These are phyloP conservation scores for Erpobdella octoculata DNA, from an alignment of 2,888 invertebrate species.

Conservation along the genomic window DNA sequence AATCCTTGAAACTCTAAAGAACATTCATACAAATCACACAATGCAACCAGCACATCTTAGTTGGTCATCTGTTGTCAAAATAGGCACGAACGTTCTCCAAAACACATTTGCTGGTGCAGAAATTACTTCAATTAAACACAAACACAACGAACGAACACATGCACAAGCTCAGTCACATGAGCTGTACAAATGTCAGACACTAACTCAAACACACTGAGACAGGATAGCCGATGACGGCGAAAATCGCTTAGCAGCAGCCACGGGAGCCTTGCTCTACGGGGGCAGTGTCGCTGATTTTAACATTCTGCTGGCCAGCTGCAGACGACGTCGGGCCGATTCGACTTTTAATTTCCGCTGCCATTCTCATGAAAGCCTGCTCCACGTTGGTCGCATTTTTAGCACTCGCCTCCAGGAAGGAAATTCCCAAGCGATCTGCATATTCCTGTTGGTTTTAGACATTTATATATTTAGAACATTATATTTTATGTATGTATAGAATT, in stretches of 20 bases:
- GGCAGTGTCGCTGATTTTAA: slow-evolving; percentile 83
- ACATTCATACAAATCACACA: no score
- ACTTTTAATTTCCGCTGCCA: slow-evolving; percentile 98
- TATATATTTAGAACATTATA: no score
- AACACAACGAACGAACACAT: not conserved
- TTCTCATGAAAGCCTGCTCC: slow-evolving; percentile 94
- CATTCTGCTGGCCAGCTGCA: slow-evolving; percentile 65
- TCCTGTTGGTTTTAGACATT: slow-evolving; percentile 62
- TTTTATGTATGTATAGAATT: no score
- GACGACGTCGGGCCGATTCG: slow-evolving; percentile 87
- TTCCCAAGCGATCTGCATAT: slow-evolving; percentile 87
- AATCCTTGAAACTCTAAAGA: no score
- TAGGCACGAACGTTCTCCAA: no score
- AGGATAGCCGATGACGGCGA: no score
- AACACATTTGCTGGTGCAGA: no score
- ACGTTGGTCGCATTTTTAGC: slow-evolving; percentile 99
- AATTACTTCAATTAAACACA: no score
- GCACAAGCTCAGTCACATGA: no score
- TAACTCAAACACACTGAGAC: not conserved
- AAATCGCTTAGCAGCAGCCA: slow-evolving; percentile 73
- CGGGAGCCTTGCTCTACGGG: slow-evolving; percentile 86
- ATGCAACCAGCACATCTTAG: no score
- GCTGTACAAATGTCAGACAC: no score
- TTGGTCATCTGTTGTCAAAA: no score
- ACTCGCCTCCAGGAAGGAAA: slow-evolving; percentile 86